A percentile compares a stretch with the other conserved stretches of the same genome.
phyloP scores from a whole-genome alignment of 2,113 vertebrate genomes.

The Campylomormyrus tamandua region DNA sequence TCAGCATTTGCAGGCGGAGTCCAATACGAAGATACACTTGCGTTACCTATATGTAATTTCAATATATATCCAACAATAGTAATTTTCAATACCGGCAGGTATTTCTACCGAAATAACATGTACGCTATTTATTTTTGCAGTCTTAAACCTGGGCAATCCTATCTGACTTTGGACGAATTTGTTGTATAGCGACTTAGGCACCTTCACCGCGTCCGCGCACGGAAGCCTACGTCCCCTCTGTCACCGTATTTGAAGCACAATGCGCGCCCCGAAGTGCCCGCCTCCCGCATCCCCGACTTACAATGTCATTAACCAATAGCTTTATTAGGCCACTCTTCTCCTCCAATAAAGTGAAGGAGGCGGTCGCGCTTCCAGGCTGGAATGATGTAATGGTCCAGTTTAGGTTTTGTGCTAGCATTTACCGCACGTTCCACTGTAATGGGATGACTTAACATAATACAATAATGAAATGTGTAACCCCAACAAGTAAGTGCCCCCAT shows the following conservation, averaged over 20 bases:
- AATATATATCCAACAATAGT: constrained; percentile 8
- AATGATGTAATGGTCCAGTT: constrained; percentile 46
- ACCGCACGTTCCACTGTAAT: constrained; percentile 26
- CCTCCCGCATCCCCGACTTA: constrained; percentile 24
- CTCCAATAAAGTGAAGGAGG: constrained; percentile 30
- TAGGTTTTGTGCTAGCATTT: constrained; percentile 23
- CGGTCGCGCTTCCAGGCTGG: constrained; percentile 18
- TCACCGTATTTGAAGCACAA: constrained; percentile 39
- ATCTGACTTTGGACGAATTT: neutral
- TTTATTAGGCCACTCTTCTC: neutral
- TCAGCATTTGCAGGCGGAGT: constrained; percentile 28
- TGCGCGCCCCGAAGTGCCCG: constrained; percentile 32
- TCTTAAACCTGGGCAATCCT: neutral
- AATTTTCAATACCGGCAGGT: constrained; percentile 9
- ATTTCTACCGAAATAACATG: neutral
- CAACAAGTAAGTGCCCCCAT: neutral
- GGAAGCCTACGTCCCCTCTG: constrained; percentile 9
- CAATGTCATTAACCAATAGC: constrained; percentile 34
- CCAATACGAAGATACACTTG: constrained; percentile 13
- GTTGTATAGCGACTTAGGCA: neutral
- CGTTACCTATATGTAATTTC: constrained; percentile 6
- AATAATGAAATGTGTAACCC: neutral
- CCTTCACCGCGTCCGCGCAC: neutral
- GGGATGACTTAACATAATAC: constrained; percentile 13
- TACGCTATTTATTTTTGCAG: neutral